Conservation (phyloP, 2,113 vertebrate genomes). For the Piprites chloris region DNA sequence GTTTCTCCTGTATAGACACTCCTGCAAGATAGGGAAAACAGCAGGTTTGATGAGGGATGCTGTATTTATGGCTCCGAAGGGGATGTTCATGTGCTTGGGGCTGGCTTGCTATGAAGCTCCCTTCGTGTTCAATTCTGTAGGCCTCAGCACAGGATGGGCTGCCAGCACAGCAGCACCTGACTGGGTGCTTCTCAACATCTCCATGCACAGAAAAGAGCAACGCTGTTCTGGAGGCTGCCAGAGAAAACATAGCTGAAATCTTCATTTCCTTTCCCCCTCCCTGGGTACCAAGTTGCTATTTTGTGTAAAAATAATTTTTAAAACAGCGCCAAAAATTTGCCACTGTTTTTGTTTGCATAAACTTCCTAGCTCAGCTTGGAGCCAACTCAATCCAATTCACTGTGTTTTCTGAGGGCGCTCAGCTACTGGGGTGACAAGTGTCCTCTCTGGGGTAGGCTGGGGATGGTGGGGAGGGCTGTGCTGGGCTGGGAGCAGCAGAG, state of each 20-base stretch:
- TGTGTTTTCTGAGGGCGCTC: not conserved
- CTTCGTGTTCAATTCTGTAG: rapidly evolving
- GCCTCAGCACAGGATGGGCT: not conserved
- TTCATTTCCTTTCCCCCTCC: not conserved
- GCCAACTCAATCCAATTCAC: not conserved
- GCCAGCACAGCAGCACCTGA: rapidly evolving
- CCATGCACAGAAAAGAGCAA: not conserved
- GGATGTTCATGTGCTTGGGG: no score
- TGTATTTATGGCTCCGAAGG: not conserved
- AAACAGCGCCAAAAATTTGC: not conserved
- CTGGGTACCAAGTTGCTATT: not conserved
- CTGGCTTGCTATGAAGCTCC: no score
- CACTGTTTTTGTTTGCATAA: not conserved
- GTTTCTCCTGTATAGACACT: not conserved
- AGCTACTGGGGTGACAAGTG: not conserved
- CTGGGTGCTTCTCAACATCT: not conserved
- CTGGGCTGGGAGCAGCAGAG: not conserved
- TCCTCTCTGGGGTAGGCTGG: not conserved
- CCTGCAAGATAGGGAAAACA: not conserved
- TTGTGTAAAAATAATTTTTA: not conserved
- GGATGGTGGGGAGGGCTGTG: not conserved
- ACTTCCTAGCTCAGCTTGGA: not conserved
- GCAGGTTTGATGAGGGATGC: not conserved
- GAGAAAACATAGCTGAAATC: not conserved
- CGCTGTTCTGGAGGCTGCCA: not conserved